Conservation (phyloP, 2,888 invertebrate species). For the Dynastes tityus region DNA sequence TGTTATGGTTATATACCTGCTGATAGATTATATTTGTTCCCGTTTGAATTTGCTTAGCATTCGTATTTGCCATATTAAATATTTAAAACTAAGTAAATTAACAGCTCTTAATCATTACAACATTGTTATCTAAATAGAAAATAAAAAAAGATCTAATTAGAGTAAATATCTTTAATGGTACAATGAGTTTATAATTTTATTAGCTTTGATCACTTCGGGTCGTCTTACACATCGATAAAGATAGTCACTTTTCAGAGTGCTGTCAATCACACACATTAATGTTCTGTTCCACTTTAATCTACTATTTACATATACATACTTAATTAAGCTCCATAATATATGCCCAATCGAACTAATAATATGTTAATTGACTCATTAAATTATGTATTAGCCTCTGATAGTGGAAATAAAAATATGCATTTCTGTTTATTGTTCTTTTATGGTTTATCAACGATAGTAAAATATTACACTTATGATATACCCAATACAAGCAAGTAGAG, state of each 20-base stretch:
- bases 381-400: slow-evolving; percentile 9
- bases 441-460: not conserved
- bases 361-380: slow-evolving; percentile 32
- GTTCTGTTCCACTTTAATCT: not conserved
- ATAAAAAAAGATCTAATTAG: not conserved
- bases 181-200: not conserved
- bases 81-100: too few relatives aligned
- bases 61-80: too few relatives aligned
- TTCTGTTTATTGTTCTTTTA: not conserved
- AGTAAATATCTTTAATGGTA: not conserved
- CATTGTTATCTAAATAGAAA: too few relatives aligned
- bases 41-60: too few relatives aligned
- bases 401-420: not conserved
- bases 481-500: not conserved
- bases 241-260: not conserved
- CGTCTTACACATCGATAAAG: slow-evolving; percentile 1
- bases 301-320: slow-evolving; percentile 11
- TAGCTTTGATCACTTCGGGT: not conserved
- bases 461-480: not conserved
- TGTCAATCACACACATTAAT: slow-evolving; percentile 21
- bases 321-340: not conserved
- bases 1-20: too few relatives aligned
- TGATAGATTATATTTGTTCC: too few relatives aligned
- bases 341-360: not conserved
- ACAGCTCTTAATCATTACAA: too few relatives aligned